These are phyloP conservation scores for Drosophila mettleri DNA, from an alignment of 2,888 invertebrate species.

Conservation along the genomic window DNA sequence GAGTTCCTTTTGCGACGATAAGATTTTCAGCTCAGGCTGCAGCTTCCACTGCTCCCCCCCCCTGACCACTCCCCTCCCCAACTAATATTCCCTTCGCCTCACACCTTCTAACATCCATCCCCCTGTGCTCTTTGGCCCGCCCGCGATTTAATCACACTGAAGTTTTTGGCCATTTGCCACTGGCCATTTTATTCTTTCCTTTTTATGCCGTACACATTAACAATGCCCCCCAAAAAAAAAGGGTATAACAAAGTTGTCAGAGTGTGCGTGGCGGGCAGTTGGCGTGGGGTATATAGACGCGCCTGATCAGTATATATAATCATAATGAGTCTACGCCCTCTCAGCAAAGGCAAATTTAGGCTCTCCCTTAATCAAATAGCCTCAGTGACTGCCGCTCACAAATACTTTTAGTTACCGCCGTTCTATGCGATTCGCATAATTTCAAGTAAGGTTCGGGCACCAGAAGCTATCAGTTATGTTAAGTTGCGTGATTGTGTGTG, in stretches of 20 bases:
- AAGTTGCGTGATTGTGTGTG: not conserved
- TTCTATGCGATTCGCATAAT: constrained; percentile 9
- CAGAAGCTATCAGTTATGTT: too few relatives aligned
- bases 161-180: constrained; percentile 63
- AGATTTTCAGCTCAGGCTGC: constrained; percentile 48
- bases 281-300: not conserved
- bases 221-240: constrained; percentile 11
- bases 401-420: too few relatives aligned
- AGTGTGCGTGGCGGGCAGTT: not conserved
- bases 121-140: not conserved
- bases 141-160: constrained; percentile 65
- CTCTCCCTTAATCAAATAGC: too few relatives aligned
- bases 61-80: too few relatives aligned
- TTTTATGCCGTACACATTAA: constrained; percentile 18
- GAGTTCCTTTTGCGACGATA: constrained; percentile 70
- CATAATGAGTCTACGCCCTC: not conserved
- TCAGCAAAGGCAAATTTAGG: not conserved
- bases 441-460: not conserved
- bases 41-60: not conserved
- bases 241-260: not conserved
- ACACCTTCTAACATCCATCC: not conserved
- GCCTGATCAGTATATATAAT: not conserved
- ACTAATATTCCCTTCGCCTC: too few relatives aligned
- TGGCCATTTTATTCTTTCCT: constrained; percentile 37
- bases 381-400: not conserved